Percentiles rank a stretch among this genome's conserved stretches.
These are phyloP conservation scores for Habrosyne pyritoides DNA, from an alignment of 2,888 invertebrate species.

Conservation along the genomic window DNA sequence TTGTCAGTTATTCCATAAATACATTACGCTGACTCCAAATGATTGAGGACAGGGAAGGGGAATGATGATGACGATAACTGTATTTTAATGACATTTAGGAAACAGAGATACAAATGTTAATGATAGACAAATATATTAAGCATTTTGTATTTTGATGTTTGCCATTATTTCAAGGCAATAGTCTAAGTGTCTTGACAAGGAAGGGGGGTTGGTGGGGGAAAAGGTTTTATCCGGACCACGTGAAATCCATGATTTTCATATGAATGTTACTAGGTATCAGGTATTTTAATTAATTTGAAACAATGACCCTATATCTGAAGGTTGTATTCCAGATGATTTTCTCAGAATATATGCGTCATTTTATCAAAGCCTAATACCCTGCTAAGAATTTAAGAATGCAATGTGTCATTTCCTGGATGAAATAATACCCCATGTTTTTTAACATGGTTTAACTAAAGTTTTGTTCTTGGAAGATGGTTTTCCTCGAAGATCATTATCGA, in stretches of 20 bases:
- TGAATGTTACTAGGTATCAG: background rate
- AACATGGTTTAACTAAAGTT: background rate
- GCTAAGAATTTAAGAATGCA: background rate
- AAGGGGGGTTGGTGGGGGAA: too few relatives aligned
- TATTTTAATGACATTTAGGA: too few relatives aligned
- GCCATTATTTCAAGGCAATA: too few relatives aligned
- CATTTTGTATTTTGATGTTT: too few relatives aligned
- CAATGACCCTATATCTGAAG: background rate
- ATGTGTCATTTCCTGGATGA: background rate
- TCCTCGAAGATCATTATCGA: background rate
- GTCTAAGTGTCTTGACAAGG: too few relatives aligned
- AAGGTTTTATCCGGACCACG: background rate
- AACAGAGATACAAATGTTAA: too few relatives aligned
- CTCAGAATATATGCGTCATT: background rate
- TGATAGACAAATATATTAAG: too few relatives aligned
- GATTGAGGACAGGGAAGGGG: too few relatives aligned
- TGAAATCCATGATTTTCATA: background rate
- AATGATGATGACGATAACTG: too few relatives aligned
- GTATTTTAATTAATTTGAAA: background rate
- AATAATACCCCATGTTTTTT: slow-evolving; percentile 2
- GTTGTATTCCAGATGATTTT: background rate
- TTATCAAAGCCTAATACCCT: background rate
- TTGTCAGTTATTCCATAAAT: too few relatives aligned
- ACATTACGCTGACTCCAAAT: too few relatives aligned
- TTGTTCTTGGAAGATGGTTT: slow-evolving; percentile 2